A percentile compares a stretch with the other conserved stretches of the same genome.
Evolutionary conservation across 2,888 invertebrate species (phyloP).

Genomic region (Agrotis segetum): DNA sequence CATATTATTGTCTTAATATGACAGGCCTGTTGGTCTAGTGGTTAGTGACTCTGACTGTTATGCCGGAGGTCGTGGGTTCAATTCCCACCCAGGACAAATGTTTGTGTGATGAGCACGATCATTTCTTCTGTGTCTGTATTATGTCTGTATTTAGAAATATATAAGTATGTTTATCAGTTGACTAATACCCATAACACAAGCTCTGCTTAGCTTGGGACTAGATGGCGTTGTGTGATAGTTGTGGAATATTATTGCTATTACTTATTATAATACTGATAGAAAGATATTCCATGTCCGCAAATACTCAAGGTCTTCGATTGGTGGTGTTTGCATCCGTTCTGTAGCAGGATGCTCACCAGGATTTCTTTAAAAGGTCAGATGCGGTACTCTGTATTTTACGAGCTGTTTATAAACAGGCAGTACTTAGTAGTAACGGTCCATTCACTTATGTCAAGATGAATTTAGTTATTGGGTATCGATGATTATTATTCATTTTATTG

Average conservation of each 20-base stretch:
- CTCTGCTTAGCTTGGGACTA: too few species aligned
- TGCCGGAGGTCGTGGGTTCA: too few species aligned
- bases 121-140: too few species aligned
- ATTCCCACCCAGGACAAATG: too few species aligned
- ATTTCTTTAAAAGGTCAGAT: conserved; percentile 52
- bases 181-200: too few species aligned
- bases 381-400: conserved; percentile 21
- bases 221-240: too few species aligned
- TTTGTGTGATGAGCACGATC: too few species aligned
- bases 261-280: conserved; percentile 1
- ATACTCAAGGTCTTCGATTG: conserved; percentile 42
- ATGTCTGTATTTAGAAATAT: too few species aligned
- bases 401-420: conserved; percentile 5
- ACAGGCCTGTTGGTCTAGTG: too few species aligned
- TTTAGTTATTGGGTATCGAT: neutral
- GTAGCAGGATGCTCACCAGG: conserved; percentile 50
- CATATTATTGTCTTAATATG: neutral
- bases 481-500: neutral
- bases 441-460: neutral
- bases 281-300: conserved; percentile 43
- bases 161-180: too few species aligned
- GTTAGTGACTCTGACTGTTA: too few species aligned
- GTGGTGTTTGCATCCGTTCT: conserved; percentile 34
- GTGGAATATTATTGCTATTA: too few species aligned
- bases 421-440: neutral